A percentile compares a stretch with the other conserved stretches of the same genome.
These are phyloP conservation scores for Drosophila kanapiae DNA, from an alignment of 1,140 invertebrate genomes.

Conservation along the genomic window DNA sequence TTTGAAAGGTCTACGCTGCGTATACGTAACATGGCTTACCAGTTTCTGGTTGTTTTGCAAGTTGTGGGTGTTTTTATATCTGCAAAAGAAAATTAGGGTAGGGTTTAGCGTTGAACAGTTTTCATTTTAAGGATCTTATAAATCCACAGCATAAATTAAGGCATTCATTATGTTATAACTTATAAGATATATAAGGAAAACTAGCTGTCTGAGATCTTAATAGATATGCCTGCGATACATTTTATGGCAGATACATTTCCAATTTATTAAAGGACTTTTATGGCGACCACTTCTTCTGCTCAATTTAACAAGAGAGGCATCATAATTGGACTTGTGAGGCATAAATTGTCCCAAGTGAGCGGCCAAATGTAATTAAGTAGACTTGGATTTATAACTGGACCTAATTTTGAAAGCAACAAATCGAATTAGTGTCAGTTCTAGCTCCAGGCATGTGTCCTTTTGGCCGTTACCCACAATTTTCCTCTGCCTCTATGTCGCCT, in stretches of 20 bases:
- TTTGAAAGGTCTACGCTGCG: slow-evolving; percentile 16
- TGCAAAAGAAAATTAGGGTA: slow-evolving; percentile 1
- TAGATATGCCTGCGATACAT: background rate
- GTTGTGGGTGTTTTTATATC: background rate
- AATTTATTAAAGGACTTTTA: slow-evolving; percentile 5
- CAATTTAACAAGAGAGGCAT: background rate
- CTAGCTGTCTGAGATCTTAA: background rate
- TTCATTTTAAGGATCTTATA: background rate
- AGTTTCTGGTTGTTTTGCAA: slow-evolving; percentile 4
- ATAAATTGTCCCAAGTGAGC: slow-evolving; percentile 28
- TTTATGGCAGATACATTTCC: background rate
- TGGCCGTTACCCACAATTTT: background rate
- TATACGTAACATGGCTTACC: slow-evolving; percentile 41
- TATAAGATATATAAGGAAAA: background rate
- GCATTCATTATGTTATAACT: too few relatives aligned
- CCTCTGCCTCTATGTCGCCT: background rate
- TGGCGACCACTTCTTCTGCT: slow-evolving; percentile 3
- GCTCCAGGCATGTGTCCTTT: slow-evolving; percentile 10
- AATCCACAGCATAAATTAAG: too few relatives aligned
- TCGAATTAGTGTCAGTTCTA: slow-evolving; percentile 59
- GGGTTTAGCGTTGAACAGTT: background rate
- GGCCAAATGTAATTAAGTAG: slow-evolving; percentile 54
- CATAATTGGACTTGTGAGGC: slow-evolving; percentile 18
- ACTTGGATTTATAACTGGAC: slow-evolving; percentile 49
- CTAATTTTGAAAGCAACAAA: slow-evolving; percentile 52